phyloP scores from a whole-genome alignment of 2,797 vertebrate species.

The Enteromius unitaeniatus region DNA sequence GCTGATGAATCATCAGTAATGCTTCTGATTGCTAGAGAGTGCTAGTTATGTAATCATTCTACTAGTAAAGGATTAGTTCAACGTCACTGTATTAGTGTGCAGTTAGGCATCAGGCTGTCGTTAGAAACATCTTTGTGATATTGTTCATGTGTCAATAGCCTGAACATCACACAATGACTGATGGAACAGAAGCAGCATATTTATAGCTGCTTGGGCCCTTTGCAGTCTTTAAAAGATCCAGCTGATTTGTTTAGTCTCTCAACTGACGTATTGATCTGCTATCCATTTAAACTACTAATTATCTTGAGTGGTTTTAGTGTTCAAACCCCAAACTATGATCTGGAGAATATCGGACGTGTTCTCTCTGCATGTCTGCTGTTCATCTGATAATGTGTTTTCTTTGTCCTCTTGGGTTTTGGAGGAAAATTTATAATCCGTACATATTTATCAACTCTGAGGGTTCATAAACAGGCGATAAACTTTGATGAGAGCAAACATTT shows the following conservation, averaged over 20 bases:
- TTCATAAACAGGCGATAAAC: conserved; percentile 12
- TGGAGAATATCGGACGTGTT: conserved; percentile 25
- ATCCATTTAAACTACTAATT: conserved; percentile 57
- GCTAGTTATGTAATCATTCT: background rate
- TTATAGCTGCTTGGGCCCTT: background rate
- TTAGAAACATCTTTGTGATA: background rate
- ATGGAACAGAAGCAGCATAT: background rate
- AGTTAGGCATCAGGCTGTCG: background rate
- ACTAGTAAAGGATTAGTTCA: conserved; percentile 14
- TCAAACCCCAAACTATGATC: conserved; percentile 46
- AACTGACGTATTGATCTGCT: conserved; percentile 55
- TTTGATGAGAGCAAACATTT: background rate
- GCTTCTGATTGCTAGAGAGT: conserved; percentile 10
- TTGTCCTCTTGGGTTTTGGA: conserved; percentile 25
- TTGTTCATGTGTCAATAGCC: background rate
- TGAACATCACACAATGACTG: background rate
- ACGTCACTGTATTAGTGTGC: background rate
- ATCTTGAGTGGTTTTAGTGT: conserved; percentile 56
- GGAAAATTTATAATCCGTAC: conserved; percentile 20
- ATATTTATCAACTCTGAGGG: conserved; percentile 15
- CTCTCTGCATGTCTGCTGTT: conserved; percentile 13
- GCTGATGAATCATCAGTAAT: conserved; percentile 53
- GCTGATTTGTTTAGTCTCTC: conserved; percentile 6
- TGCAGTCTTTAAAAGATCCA: conserved; percentile 24
- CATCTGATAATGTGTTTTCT: background rate